Percentiles rank a stretch among this genome's conserved stretches.
Evolutionary conservation across 2,113 vertebrate genomes (phyloP).

Genomic region (Chelonoidis abingdonii): DNA sequence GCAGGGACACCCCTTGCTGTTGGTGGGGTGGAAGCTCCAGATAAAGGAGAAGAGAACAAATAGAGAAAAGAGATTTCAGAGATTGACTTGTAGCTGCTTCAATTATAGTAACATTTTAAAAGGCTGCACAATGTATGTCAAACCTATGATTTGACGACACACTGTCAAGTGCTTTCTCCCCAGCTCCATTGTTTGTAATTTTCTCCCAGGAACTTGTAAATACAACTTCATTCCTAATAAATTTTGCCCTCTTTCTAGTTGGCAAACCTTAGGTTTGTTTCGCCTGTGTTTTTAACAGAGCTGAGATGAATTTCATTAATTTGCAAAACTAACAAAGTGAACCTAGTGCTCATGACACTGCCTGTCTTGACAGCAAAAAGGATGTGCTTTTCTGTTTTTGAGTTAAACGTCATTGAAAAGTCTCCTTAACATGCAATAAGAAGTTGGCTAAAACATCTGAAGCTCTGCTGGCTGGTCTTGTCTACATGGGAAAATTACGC

Average conservation of each 20-base stretch:
- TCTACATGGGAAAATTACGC: neutral
- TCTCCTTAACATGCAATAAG: neutral
- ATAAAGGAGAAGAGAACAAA: slow-evolving; percentile 17
- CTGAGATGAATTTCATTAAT: slow-evolving; percentile 54
- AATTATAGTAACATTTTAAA: slow-evolving; percentile 34
- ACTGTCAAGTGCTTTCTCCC: slow-evolving; percentile 9
- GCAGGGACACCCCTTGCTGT: slow-evolving; percentile 1
- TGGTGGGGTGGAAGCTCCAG: neutral
- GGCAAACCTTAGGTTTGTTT: slow-evolving; percentile 42
- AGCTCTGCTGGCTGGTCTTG: neutral
- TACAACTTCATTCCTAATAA: slow-evolving; percentile 28
- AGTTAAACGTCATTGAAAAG: neutral
- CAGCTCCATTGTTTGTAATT: slow-evolving; percentile 26
- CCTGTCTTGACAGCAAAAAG: slow-evolving; percentile 17
- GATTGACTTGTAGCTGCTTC: slow-evolving; percentile 22
- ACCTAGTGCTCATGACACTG: neutral
- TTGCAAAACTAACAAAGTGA: neutral
- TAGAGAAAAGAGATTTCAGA: slow-evolving; percentile 17
- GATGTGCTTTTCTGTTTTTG: neutral
- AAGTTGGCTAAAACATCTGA: neutral
- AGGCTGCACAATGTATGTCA: neutral
- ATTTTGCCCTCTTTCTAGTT: slow-evolving; percentile 34
- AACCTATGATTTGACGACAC: slow-evolving; percentile 47
- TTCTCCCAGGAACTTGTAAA: slow-evolving; percentile 48
- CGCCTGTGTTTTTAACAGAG: neutral